Conservation (phyloP, 2,888 invertebrate species). For the Caenorhabditis wallacei region DNA sequence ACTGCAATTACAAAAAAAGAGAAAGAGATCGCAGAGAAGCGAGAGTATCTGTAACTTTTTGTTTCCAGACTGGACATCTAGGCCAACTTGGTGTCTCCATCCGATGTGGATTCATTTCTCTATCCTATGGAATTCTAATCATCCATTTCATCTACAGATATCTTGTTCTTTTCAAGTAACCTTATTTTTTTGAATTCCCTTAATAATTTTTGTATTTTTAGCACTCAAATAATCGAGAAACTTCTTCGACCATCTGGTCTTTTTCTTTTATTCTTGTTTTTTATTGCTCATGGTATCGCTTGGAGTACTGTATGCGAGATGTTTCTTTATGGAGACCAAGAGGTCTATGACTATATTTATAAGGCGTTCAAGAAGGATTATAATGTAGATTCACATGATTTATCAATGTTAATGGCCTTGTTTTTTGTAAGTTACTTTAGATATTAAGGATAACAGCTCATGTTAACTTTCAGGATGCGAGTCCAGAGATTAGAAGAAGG, state of each 20-base stretch:
- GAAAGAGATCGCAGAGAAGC: background rate
- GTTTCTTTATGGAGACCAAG: constrained; percentile 46
- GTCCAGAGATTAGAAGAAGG: constrained; percentile 17
- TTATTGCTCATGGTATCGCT: constrained; percentile 44
- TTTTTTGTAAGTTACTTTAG: constrained; percentile 27
- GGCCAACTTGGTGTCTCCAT: constrained; percentile 49
- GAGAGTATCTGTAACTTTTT: constrained; percentile 5
- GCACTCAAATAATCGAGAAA: constrained; percentile 19
- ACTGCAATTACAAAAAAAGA: background rate
- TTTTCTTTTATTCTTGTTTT: constrained; percentile 31
- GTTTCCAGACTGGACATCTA: constrained; percentile 32
- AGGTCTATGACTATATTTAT: constrained; percentile 46
- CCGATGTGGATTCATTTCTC: constrained; percentile 51
- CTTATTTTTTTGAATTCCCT: background rate
- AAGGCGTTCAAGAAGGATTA: constrained; percentile 44
- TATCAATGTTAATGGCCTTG: constrained; percentile 46
- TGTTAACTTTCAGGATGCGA: constrained; percentile 46
- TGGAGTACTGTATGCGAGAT: constrained; percentile 53
- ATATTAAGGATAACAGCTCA: no score
- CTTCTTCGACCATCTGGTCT: constrained; percentile 34
- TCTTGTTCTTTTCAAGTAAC: constrained; percentile 47
- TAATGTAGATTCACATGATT: constrained; percentile 44
- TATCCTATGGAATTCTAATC: constrained; percentile 53
- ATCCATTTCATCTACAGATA: constrained; percentile 61
- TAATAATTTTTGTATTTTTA: constrained; percentile 15